Evolutionary conservation across 1,140 invertebrate species (phyloP), one percentile per base, ranked within the genome.

Genomic region (Diprion similis): DNA sequence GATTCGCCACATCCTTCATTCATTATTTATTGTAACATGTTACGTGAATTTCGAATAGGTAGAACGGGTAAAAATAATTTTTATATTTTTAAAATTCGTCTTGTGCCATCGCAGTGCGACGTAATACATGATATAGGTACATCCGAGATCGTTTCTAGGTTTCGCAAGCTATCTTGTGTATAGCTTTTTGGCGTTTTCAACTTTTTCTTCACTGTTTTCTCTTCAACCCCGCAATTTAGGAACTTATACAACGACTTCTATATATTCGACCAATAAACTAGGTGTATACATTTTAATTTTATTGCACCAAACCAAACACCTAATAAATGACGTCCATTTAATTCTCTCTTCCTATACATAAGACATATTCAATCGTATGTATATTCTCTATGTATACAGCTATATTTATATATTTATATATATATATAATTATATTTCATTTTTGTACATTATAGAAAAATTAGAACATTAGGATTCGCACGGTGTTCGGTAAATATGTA

Each of bases 301-400:
- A 59, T 59, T 59, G 51, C 51, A 59, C 51, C 51, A 59, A 59
- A 59, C 51, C 51, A 59, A 59, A 59, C 51, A 59, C 51, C 51
- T 59, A 59, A 59, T 59, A 59, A 59, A 59, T 59, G 51, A 59
- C 51, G 51, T 59, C 51, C 51, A 59, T 59, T 59, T 59, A 59
- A 59, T 59, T 59, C 11, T 59, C 51, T 59, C 51, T 15, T 59
- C n/a, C n/a, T 59, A 15, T 37, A 37, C n/a, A 59, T 59, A 15
- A 37, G 24, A 37, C 24, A 37, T 37, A 37, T 37, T 37, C 6
- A 37, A 37, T 37, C 24, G 6, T 37, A 37, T 37, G 24, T 37
- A 37, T 37, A 37, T 6, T 37, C 24, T 37, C 24, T 37, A 37
- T 37, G 24, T 37, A 37, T 37, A 37, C 6, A n/a, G n/a, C 24